Base-by-base conservation (phyloP, 1,140 invertebrate genomes). In the Ceratitis capitata region DNA sequence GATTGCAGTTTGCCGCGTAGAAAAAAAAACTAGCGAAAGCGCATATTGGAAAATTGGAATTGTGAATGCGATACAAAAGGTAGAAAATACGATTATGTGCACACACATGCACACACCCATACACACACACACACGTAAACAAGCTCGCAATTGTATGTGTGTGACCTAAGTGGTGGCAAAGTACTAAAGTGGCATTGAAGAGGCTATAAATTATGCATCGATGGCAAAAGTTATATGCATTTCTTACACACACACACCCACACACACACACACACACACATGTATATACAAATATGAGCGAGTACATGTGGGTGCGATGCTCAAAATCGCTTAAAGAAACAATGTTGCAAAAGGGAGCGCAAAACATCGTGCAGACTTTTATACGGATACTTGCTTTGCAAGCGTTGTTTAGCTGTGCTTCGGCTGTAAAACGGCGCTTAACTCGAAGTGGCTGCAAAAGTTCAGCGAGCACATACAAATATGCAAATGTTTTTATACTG, bases 171-270 rank as follows among this genome's bases (percentile, higher is more conserved):
- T n/a, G n/a, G 69, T 26, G 39, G 39, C 39, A 42, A 78, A 45
- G 69, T 45, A 42, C 69, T 78, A 78, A 78, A 78, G 69, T 78
- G 35, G 69, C 69, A 39, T 78, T 78, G n/a, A 78, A 78, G 69
- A 23, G 69, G 39, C 23, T 78, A 78, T 78, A 78, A 45, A 78
- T 78, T 78, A 78, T 39, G 39, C 32, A 39, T 45, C 39, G 69
- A 78, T 45, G 45, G 32, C 32, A 69, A 69, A 32, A 69, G 32
- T 69, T 69, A 14, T 23, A 9, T 4, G n/a, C 51, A 23, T 23
- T 56, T 56, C 51, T 5, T 12, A 23, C 51, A 9, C 23, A 23
- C 23, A 23, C 51, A 56, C 23, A 23, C 51, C 16, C n/a, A 4
- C 35, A 29, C 35, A 4, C 0, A 23, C 12, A 5, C n/a, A n/a